phyloP scores from a whole-genome alignment of 2,888 invertebrate species.

The Nomada goodeniana region DNA sequence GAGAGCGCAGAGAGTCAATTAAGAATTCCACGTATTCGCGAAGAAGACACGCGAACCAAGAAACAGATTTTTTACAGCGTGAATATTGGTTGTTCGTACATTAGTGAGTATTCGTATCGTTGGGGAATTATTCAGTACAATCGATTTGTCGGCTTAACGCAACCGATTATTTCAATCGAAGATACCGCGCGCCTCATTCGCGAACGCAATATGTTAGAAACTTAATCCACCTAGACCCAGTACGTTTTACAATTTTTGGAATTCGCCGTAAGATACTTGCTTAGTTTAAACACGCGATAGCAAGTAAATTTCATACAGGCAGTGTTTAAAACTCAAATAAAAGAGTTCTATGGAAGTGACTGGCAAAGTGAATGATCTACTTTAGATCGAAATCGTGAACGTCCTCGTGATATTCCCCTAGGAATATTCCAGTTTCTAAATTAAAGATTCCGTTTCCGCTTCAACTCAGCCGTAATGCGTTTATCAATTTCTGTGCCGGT shows the following conservation, averaged over 20 bases:
- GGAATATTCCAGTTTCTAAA: constrained; percentile 69
- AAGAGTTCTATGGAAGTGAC: constrained; percentile 19
- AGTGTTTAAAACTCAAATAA: constrained; percentile 1
- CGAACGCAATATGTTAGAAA: background rate
- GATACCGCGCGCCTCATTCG: background rate
- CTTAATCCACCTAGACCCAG: background rate
- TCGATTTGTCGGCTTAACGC: background rate
- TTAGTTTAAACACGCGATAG: background rate
- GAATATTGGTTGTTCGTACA: background rate
- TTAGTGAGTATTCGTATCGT: background rate
- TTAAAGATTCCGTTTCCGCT: constrained; percentile 71
- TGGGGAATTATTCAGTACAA: no score
- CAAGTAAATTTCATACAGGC: constrained; percentile 11
- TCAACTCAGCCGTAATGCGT: constrained; percentile 70
- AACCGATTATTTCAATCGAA: background rate
- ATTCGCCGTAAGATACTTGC: background rate
- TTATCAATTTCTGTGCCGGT: constrained; percentile 70
- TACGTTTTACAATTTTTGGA: no score
- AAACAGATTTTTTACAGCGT: background rate
- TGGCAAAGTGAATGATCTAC: constrained; percentile 41
- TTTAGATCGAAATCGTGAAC: constrained; percentile 40
- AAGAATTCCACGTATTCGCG: constrained; percentile 3
- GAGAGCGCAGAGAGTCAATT: background rate
- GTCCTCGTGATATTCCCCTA: constrained; percentile 38
- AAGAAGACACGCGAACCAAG: background rate